phyloP scores from a whole-genome alignment of 2,888 invertebrate genomes.

The Hermodice carunculata region DNA sequence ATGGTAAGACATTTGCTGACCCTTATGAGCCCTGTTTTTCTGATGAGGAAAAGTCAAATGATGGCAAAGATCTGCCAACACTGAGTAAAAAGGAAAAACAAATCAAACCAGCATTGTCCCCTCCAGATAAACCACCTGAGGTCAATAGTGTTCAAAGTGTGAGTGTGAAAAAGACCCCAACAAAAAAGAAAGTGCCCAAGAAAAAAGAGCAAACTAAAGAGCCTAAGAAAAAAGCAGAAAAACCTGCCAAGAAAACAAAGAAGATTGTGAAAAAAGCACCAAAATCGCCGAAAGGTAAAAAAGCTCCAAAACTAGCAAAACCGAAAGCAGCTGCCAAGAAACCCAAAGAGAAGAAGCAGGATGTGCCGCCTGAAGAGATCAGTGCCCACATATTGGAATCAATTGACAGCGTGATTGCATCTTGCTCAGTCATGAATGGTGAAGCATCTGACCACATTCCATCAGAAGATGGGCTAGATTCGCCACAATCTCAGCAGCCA shows the following conservation, averaged over 20 bases:
- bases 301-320: not conserved
- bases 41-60: too few relatives aligned
- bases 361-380: conserved; percentile 14
- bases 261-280: conserved; percentile 1
- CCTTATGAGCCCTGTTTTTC: too few relatives aligned
- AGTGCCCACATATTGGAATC: too few relatives aligned
- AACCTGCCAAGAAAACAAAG: conserved; percentile 21
- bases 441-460: too few relatives aligned
- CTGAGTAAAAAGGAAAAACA: not conserved
- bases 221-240: not conserved
- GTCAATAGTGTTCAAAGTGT: not conserved
- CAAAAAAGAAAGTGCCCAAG: conserved; percentile 7
- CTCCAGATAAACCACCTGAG: not conserved
- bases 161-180: not conserved
- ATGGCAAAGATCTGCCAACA: not conserved
- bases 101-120: not conserved
- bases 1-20: not conserved
- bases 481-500: too few relatives aligned
- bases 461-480: too few relatives aligned
- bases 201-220: not conserved
- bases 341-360: conserved; percentile 12
- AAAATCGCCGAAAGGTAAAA: conserved; percentile 1
- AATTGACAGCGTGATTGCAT: too few relatives aligned
- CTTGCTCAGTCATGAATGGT: too few relatives aligned
- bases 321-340: conserved; percentile 4